phyloP scores from a whole-genome alignment of 2,888 invertebrate species.

The Hydraecia micacea region DNA sequence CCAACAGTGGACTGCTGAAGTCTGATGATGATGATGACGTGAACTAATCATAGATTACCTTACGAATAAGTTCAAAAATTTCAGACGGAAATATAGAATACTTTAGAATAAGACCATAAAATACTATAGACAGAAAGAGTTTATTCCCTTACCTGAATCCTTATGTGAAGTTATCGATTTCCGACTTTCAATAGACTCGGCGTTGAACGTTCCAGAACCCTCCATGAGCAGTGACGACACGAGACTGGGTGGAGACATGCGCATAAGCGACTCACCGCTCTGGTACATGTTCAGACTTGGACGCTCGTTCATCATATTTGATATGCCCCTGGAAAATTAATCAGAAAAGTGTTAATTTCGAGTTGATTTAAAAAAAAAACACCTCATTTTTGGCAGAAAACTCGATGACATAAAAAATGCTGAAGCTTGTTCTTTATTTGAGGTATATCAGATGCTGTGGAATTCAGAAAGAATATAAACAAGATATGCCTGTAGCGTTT shows the following conservation, averaged over 20 bases:
- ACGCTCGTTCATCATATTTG: conserved; percentile 82
- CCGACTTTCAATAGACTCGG: conserved; percentile 82
- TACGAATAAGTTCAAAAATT: neutral
- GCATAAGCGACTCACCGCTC: conserved; percentile 86
- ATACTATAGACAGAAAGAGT: neutral
- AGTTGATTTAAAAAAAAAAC: neutral
- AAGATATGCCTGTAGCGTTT: neutral
- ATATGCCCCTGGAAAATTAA: conserved; percentile 76
- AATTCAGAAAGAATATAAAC: no score
- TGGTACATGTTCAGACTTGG: conserved; percentile 87
- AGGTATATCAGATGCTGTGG: neutral
- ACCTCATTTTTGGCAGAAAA: neutral
- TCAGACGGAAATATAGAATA: neutral
- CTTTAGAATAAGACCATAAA: no score
- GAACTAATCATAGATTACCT: neutral
- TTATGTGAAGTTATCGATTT: conserved; percentile 79
- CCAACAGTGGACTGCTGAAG: no score
- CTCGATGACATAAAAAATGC: conserved; percentile 5
- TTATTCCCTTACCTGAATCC: conserved; percentile 76
- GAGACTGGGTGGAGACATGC: conserved; percentile 91
- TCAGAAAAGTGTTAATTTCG: rapidly evolving
- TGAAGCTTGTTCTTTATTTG: conserved; percentile 7
- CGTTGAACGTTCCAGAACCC: conserved; percentile 85
- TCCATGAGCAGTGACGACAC: conserved; percentile 90
- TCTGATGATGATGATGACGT: neutral